These are phyloP conservation scores for Manis javanica DNA, from an alignment of 2,797 vertebrate genomes.

Conservation along the genomic window DNA sequence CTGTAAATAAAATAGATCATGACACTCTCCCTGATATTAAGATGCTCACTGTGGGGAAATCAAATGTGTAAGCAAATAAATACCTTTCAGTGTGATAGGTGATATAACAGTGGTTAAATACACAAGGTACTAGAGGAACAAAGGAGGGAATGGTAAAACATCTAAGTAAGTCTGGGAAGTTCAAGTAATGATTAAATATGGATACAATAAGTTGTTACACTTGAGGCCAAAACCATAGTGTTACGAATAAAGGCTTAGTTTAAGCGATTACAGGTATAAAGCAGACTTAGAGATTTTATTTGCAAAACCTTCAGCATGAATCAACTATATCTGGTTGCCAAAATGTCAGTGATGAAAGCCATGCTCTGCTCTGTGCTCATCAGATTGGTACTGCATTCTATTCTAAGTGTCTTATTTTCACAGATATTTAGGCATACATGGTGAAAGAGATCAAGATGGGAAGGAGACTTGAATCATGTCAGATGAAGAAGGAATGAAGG, in stretches of 20 bases:
- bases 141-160: background rate
- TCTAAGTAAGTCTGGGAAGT: background rate
- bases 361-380: background rate
- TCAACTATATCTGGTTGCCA: background rate
- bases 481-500: background rate
- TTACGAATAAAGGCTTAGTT: background rate
- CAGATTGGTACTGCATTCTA: background rate
- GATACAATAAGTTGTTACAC: background rate
- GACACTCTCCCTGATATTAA: background rate
- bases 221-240: background rate
- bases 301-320: constrained; percentile 29
- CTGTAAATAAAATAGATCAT: background rate
- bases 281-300: constrained; percentile 19
- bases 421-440: background rate
- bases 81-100: background rate
- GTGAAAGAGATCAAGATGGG: background rate
- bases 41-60: background rate
- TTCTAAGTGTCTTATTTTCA: background rate
- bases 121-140: background rate
- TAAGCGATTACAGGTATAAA: constrained; percentile 10
- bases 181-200: constrained; percentile 8
- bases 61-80: background rate
- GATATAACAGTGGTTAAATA: background rate
- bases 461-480: background rate
- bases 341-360: background rate